These are phyloP conservation scores for Capromys pilorides DNA, from an alignment of 2,797 vertebrate genomes.

Conservation along the genomic window DNA sequence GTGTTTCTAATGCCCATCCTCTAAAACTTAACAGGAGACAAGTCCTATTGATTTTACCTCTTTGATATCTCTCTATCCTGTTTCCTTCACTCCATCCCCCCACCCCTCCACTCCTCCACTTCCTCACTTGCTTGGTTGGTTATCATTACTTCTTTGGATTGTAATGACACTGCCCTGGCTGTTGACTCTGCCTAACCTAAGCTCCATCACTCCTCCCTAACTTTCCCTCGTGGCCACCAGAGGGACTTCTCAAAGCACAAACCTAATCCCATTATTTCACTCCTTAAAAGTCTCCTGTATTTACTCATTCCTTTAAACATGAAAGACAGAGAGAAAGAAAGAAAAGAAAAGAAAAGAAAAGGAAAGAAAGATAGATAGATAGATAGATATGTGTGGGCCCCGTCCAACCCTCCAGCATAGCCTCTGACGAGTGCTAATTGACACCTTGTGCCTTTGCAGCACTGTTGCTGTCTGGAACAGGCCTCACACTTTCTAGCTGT, in stretches of 20 bases:
- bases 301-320: slow-evolving; percentile 16
- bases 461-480: neutral
- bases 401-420: neutral
- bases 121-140: neutral
- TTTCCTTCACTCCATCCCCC: neutral
- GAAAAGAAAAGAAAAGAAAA: neutral
- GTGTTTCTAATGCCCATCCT: neutral
- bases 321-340: slow-evolving; percentile 5
- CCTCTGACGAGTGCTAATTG: neutral
- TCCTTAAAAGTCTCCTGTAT: slow-evolving; percentile 47
- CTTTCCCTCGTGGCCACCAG: slow-evolving; percentile 15
- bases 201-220: neutral
- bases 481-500: neutral
- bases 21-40: neutral
- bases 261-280: slow-evolving; percentile 25
- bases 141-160: neutral
- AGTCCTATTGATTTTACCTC: neutral
- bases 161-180: neutral
- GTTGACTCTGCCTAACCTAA: neutral
- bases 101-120: neutral
- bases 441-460: neutral
- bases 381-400: neutral
- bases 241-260: slow-evolving; percentile 42
- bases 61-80: too few species aligned
- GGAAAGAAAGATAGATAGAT: neutral